Conservation (phyloP, 1,140 invertebrate species). For the Frieseomelitta varia region DNA sequence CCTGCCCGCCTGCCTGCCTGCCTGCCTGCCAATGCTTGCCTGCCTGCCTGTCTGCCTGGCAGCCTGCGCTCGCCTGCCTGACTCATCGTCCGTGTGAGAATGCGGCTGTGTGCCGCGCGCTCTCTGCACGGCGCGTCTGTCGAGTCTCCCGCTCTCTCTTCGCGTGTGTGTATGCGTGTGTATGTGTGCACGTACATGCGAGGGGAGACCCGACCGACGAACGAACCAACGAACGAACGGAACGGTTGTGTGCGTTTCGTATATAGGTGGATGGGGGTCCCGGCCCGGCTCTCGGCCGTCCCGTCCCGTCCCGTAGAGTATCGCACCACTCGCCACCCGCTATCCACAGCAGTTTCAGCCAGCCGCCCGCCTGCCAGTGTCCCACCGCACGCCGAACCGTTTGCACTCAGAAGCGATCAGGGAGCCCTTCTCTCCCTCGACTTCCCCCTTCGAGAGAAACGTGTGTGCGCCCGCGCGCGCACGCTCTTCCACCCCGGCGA, state of each 20-base stretch:
- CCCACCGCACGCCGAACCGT: constrained; percentile 81
- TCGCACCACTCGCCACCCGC: constrained; percentile 76
- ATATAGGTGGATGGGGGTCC: constrained; percentile 74
- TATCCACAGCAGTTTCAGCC: constrained; percentile 78
- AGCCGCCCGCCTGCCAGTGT: constrained; percentile 76
- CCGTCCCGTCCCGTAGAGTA: constrained; percentile 76
- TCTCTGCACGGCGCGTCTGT: constrained; percentile 55
- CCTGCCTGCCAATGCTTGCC: constrained; percentile 42
- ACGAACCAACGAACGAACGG: neutral
- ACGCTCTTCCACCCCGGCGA: constrained; percentile 63
- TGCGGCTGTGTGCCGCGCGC: constrained; percentile 65
- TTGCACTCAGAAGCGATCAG: constrained; percentile 80
- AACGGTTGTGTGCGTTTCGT: constrained; percentile 62
- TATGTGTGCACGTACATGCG: neutral
- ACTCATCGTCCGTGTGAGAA: constrained; percentile 62
- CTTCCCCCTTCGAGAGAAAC: constrained; percentile 58
- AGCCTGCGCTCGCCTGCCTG: constrained; percentile 57
- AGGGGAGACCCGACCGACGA: constrained; percentile 54
- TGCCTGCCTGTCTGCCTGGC: constrained; percentile 57
- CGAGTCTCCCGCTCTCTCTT: constrained; percentile 26
- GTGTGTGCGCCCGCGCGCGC: constrained; percentile 58
- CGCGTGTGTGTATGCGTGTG: neutral
- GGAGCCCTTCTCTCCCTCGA: constrained; percentile 69
- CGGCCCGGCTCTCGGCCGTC: constrained; percentile 75
- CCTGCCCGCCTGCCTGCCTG: constrained; percentile 57